Evolutionary conservation across 2,113 vertebrate species (phyloP), one percentile per base, ranked within the genome.

Genomic region (Spermophilus dauricus): DNA sequence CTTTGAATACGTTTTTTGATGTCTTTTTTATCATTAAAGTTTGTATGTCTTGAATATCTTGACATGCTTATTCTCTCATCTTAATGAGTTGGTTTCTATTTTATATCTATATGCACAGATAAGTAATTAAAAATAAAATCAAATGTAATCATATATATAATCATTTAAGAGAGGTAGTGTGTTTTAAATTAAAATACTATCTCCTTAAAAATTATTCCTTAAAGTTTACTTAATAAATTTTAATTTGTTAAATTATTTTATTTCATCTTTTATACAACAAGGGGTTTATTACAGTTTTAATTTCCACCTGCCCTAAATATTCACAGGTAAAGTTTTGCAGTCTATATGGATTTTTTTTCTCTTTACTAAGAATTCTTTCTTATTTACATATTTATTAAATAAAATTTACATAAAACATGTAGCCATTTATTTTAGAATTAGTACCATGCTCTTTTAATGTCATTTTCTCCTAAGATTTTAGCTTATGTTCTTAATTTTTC

Each of bases 391-490:
- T 34, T 86, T 67, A 48, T 82, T 76, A 95, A 93, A 58, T 56
- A 75, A 56, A 11, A 90, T 84, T 90, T 53, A 34, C 61, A 45
- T 82, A 77, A 86, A 76, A 70, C 28, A 82, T 82, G 82, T 51
- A 86, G 34, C 8, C 28, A 86, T 82, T 82, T 93, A 72, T 86
- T 69, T 34, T 86, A 95, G 14, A 93, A 86, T 93, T 61, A 86
- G 80, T 82, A 58, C 72, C 75, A 24, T 75, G 7, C 10, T 81
- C 39, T 93, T 89, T 77, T 5, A 24, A 67, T 67, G 13, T 48
- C 4, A 67, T 56, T 86, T 67, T 80, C 39, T 89, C 58, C 26
- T 73, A 51, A 85, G 24, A 56, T 14, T 81, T 63, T 67, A 51
- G 3, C 37, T 86, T 39, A 76, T 34, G 0, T 72, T 82, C 11